These are phyloP conservation scores for Bedellia somnulentella DNA, from an alignment of 2,888 invertebrate species.

Conservation along the genomic window DNA sequence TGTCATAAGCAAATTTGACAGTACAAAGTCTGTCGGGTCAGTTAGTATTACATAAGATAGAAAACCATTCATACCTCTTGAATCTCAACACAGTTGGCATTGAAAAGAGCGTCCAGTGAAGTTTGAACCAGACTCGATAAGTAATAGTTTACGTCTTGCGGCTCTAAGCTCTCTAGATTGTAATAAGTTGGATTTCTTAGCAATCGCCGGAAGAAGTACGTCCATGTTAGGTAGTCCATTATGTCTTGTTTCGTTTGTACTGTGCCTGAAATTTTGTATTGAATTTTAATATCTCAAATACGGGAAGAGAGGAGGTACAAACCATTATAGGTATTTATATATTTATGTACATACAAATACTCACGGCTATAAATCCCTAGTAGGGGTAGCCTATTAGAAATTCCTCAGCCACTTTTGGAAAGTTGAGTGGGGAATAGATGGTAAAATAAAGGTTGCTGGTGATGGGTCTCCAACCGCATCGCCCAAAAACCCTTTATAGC, in stretches of 20 bases:
- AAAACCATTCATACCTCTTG: conserved; percentile 70
- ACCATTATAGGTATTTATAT: no score
- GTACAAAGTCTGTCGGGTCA: no score
- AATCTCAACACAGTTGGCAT: conserved; percentile 78
- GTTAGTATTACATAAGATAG: no score
- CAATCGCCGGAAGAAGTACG: conserved; percentile 93
- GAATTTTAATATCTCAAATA: not conserved
- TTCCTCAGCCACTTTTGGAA: no score
- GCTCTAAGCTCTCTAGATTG: conserved; percentile 72
- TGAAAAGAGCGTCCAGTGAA: conserved; percentile 70
- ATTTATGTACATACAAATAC: no score
- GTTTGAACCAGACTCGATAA: conserved; percentile 81
- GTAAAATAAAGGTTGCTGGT: no score
- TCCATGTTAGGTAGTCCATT: conserved; percentile 97
- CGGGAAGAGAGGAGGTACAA: not conserved
- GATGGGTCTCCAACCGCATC: no score
- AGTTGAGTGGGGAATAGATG: no score
- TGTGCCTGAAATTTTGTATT: conserved; percentile 77
- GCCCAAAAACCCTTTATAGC: no score
- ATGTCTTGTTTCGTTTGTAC: conserved; percentile 91
- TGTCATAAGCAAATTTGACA: no score
- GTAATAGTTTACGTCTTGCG: conserved; percentile 70
- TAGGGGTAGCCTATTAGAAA: no score
- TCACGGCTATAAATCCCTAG: no score
- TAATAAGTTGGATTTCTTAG: conserved; percentile 93